Percentiles rank a stretch among this genome's conserved stretches.
phyloP scores from a whole-genome alignment of 2,113 vertebrate genomes.

The Grammatotria lemairii region DNA sequence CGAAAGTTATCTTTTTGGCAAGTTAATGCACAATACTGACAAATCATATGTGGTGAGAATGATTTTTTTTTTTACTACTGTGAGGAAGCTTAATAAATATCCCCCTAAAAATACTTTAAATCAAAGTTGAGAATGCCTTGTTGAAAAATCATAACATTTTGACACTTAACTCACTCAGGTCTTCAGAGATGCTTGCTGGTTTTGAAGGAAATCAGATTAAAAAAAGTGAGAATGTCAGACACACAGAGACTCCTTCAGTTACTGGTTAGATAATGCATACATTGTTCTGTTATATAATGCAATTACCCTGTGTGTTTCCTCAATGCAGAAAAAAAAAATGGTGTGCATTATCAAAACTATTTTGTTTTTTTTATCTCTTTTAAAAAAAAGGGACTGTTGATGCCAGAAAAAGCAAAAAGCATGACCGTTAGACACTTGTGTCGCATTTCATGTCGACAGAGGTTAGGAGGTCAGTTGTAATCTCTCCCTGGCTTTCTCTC shows the following conservation, averaged over 20 bases:
- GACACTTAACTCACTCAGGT: neutral
- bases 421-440: neutral
- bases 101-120: neutral
- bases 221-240: neutral
- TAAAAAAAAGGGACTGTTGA: neutral
- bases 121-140: neutral
- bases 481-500: neutral
- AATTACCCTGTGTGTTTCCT: neutral
- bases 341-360: neutral
- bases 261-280: neutral
- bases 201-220: neutral
- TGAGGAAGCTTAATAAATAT: neutral
- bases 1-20: neutral
- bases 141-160: neutral
- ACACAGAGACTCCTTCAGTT: neutral
- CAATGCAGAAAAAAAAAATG: neutral
- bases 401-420: neutral
- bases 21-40: neutral
- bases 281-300: neutral
- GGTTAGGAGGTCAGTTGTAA: neutral
- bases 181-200: neutral
- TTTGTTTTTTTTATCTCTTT: neutral
- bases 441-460: neutral
- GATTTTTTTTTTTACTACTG: neutral
- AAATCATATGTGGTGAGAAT: neutral